Percentiles rank a stretch among this genome's conserved stretches.
phyloP scores from a whole-genome alignment of 2,797 vertebrate species.

The Danio aesculapii region DNA sequence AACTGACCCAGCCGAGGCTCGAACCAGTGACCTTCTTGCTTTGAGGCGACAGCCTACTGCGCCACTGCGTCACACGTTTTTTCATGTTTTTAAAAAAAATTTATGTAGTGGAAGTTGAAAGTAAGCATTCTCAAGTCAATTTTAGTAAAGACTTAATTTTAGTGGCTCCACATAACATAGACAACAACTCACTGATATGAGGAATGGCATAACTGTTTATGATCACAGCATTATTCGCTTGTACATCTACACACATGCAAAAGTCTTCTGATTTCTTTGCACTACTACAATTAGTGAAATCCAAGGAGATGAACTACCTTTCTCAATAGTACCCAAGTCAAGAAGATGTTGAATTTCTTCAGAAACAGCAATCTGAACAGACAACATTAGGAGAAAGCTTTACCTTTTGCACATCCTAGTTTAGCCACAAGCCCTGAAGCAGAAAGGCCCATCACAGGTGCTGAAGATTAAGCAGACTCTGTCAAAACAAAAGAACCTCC shows the following conservation, averaged over 20 bases:
- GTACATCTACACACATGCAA: neutral
- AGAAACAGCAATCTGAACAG: neutral
- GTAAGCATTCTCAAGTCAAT: neutral
- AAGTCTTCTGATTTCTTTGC: neutral
- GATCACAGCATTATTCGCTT: neutral
- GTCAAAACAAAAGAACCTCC: neutral
- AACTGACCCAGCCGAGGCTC: too few species aligned
- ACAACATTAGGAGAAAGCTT: neutral
- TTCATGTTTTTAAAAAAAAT: too few species aligned
- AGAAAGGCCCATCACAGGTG: neutral
- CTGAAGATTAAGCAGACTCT: neutral
- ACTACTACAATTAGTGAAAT: neutral
- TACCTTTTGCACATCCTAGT: neutral
- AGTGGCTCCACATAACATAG: neutral
- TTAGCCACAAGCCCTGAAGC: neutral
- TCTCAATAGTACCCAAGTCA: neutral
- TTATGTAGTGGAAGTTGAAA: neutral
- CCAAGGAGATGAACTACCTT: neutral
- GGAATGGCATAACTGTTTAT: neutral
- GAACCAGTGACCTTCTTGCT: too few species aligned
- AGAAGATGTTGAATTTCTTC: neutral
- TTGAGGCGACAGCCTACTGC: too few species aligned
- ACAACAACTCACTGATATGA: neutral
- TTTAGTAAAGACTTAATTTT: neutral
- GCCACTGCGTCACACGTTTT: too few species aligned